These are phyloP conservation scores for Sanderia malayensis DNA, from an alignment of 30 jellyfish, hydroid and myxozoan species.

Conservation along the genomic window DNA sequence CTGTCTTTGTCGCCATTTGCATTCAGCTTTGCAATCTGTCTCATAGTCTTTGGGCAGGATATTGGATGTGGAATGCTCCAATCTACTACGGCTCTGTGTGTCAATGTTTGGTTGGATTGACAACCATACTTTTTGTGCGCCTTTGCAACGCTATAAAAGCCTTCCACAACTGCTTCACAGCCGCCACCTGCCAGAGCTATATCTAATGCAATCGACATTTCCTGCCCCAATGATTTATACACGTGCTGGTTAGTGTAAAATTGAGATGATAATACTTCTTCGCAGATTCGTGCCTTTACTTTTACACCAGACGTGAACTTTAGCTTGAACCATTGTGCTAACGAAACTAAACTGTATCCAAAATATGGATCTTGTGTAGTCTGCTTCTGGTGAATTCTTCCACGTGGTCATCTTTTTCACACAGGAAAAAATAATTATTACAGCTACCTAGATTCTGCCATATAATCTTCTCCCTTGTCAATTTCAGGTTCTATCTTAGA, in stretches of 20 bases:
- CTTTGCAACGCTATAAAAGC: constrained; percentile 18
- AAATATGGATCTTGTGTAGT: too few relatives aligned
- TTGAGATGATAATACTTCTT: background rate
- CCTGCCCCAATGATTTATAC: constrained; percentile 28
- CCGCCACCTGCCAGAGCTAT: constrained; percentile 33
- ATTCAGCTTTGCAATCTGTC: background rate
- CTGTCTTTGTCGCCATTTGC: background rate
- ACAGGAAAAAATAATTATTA: too few relatives aligned
- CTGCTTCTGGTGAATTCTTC: too few relatives aligned
- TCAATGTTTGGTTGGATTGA: constrained; percentile 7
- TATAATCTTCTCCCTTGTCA: too few relatives aligned
- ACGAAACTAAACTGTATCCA: too few relatives aligned
- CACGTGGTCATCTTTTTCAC: too few relatives aligned
- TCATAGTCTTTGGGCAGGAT: constrained; percentile 6
- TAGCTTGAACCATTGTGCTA: constrained; percentile 33
- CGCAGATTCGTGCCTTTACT: constrained; percentile 14
- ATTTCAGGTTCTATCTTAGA: too few relatives aligned
- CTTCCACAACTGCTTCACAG: constrained; percentile 39
- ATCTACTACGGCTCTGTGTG: constrained; percentile 8
- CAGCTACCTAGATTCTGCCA: too few relatives aligned
- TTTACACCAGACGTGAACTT: constrained; percentile 3
- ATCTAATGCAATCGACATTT: constrained; percentile 15
- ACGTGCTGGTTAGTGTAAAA: constrained; percentile 3
- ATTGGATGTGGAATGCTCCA: constrained; percentile 12
- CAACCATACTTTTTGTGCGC: constrained; percentile 4